Conservation (phyloP, 2,797 vertebrate species). For the Centroberyx gerrardi region DNA sequence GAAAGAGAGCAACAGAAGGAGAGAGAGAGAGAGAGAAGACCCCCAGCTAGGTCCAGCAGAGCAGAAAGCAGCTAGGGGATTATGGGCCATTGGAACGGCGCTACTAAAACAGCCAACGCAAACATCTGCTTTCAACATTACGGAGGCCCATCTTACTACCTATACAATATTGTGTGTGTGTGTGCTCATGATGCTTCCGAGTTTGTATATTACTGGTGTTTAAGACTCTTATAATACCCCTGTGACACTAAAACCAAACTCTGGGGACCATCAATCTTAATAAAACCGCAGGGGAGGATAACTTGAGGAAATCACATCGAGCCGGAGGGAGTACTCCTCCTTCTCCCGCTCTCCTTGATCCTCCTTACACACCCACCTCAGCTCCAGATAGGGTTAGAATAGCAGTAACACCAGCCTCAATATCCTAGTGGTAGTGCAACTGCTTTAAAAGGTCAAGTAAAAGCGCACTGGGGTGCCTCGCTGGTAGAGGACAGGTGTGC, state of each 20-base stretch:
- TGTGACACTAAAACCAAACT: constrained; percentile 76
- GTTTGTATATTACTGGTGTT: constrained; percentile 72
- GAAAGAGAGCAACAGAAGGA: constrained; percentile 51
- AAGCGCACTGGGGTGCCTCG: constrained; percentile 13
- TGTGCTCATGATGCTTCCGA: constrained; percentile 58
- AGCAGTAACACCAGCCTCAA: constrained; percentile 22
- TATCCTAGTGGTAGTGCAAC: constrained; percentile 15
- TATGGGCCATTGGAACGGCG: constrained; percentile 62
- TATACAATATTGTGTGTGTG: constrained; percentile 59
- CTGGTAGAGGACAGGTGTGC: constrained; percentile 48
- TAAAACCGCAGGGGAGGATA: constrained; percentile 79
- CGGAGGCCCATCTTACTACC: constrained; percentile 62
- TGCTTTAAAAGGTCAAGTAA: constrained; percentile 36
- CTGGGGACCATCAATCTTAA: constrained; percentile 78
- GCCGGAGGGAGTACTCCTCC: constrained; percentile 56
- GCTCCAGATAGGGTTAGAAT: constrained; percentile 19
- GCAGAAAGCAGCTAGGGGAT: constrained; percentile 60
- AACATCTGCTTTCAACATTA: constrained; percentile 84
- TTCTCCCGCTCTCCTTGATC: constrained; percentile 43
- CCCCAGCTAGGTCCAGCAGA: constrained; percentile 50
- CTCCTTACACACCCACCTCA: constrained; percentile 31
- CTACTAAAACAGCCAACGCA: constrained; percentile 63
- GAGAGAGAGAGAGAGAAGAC: constrained; percentile 24
- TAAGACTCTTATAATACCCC: constrained; percentile 68
- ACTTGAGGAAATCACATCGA: constrained; percentile 75